Evolutionary conservation across 2,113 vertebrate species (phyloP).

Genomic region (Phrynosoma blainvillii): DNA sequence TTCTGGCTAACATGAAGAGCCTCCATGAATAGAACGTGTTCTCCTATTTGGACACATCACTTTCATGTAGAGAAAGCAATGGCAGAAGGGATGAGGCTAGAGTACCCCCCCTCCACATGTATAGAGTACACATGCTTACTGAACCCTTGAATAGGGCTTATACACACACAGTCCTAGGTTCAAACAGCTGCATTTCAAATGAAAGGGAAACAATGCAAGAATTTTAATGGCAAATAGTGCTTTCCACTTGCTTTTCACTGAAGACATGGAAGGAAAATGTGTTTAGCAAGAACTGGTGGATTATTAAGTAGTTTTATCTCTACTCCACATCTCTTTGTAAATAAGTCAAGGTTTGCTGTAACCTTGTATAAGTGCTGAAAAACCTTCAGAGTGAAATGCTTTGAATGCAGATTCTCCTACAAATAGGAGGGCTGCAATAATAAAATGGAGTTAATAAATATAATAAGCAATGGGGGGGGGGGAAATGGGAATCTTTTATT

Average conservation of each 20-base stretch:
- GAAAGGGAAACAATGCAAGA: constrained; percentile 44
- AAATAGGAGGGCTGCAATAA: constrained; percentile 57
- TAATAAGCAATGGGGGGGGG: background rate
- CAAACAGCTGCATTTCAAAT: constrained; percentile 32
- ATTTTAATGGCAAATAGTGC: constrained; percentile 29
- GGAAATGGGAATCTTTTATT: background rate
- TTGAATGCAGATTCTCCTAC: constrained; percentile 70
- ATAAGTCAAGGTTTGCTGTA: constrained; percentile 86
- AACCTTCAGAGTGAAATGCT: constrained; percentile 78
- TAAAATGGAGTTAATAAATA: constrained; percentile 34
- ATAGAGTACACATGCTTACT: background rate
- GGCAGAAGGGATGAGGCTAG: no score
- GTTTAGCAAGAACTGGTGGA: constrained; percentile 72
- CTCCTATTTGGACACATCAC: no score
- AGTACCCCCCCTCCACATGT: no score
- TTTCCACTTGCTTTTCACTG: constrained; percentile 40
- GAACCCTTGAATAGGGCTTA: background rate
- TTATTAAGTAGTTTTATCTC: constrained; percentile 79
- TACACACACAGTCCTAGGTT: background rate
- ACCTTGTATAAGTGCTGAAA: constrained; percentile 73
- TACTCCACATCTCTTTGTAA: constrained; percentile 76
- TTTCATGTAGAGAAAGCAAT: no score
- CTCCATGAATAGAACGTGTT: no score
- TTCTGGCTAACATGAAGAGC: no score
- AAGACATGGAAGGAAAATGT: constrained; percentile 59